Conservation (phyloP, 2,113 vertebrate genomes). For the Atractosteus spatula region DNA sequence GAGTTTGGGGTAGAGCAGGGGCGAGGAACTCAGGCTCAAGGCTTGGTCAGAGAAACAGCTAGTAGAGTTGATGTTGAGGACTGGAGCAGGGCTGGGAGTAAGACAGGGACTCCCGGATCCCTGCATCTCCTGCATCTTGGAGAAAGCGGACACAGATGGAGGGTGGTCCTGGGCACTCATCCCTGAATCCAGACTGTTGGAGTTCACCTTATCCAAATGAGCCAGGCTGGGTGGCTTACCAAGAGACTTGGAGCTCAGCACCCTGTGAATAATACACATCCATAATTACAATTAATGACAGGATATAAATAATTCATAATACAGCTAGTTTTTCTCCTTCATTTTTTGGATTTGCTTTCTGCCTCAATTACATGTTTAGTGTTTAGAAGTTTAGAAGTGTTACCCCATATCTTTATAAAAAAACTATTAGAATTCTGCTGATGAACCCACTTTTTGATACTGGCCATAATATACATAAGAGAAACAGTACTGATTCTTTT, state of each 20-base stretch:
- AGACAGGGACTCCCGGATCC: constrained; percentile 63
- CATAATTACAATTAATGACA: no score
- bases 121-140: constrained; percentile 78
- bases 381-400: no score
- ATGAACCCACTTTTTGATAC: no score
- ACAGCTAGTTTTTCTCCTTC: no score
- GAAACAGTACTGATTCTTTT: no score
- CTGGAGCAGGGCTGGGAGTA: constrained; percentile 87
- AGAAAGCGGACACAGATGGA: constrained; percentile 60
- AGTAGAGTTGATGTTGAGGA: constrained; percentile 89
- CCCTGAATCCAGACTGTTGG: constrained; percentile 81
- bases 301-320: no score
- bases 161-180: constrained; percentile 62
- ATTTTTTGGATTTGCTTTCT: no score
- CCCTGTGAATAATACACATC: constrained; percentile 49
- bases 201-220: constrained; percentile 87
- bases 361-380: no score
- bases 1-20: constrained; percentile 83
- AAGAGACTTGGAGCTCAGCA: constrained; percentile 73
- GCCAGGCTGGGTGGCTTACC: constrained; percentile 81
- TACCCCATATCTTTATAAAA: no score
- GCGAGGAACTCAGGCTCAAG: constrained; percentile 77
- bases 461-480: no score
- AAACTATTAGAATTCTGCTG: no score
- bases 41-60: constrained; percentile 81